These are phyloP conservation scores for Acanthis flammea DNA, from an alignment of 2,797 vertebrate genomes.

Conservation along the genomic window DNA sequence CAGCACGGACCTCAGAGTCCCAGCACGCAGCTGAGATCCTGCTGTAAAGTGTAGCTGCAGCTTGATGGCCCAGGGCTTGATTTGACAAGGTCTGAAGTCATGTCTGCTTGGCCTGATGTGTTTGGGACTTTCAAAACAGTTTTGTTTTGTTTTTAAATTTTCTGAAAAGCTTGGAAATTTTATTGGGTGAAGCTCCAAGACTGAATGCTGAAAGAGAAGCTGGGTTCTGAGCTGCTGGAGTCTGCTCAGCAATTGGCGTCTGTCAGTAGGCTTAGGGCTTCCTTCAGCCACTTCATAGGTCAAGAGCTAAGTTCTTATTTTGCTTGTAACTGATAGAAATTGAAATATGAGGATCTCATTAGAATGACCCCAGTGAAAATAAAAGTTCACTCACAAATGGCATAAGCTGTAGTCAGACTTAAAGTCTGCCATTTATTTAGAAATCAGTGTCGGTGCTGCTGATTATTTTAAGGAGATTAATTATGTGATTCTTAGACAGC, in stretches of 20 bases:
- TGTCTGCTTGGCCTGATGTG: neutral
- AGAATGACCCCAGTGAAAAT: neutral
- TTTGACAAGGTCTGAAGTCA: neutral
- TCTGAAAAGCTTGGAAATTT: neutral
- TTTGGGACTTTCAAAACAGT: neutral
- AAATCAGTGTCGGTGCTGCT: neutral
- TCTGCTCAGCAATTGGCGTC: neutral
- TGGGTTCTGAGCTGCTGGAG: neutral
- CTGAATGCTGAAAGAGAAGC: neutral
- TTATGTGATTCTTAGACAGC: conserved; percentile 21
- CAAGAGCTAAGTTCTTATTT: neutral
- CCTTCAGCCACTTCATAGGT: neutral
- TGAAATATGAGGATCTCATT: neutral
- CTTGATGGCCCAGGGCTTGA: neutral
- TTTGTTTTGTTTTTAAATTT: neutral
- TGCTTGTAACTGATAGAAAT: neutral
- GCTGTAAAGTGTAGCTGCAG: neutral
- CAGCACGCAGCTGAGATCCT: neutral
- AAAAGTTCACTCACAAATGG: neutral
- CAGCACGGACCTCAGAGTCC: neutral
- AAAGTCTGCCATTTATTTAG: conserved; percentile 10
- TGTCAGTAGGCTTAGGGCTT: neutral
- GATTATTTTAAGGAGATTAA: conserved; percentile 32
- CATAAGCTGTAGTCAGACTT: neutral
- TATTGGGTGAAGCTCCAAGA: neutral